Evolutionary conservation across 30 jellyfish, hydroid and myxozoan genomes (phyloP).

Genomic region (Sanderia malayensis): DNA sequence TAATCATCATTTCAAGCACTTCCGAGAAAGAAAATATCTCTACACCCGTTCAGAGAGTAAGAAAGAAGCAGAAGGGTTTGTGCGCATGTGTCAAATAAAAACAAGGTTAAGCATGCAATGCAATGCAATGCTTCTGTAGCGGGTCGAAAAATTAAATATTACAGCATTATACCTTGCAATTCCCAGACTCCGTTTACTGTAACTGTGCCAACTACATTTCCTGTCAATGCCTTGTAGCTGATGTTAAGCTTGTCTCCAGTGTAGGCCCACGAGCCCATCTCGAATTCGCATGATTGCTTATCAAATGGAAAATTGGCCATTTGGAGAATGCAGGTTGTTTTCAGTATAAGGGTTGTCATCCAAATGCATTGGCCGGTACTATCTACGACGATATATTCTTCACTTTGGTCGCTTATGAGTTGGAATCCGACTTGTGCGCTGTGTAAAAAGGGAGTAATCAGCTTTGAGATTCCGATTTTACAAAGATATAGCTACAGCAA

Average conservation of each 20-base stretch:
- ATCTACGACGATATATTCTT: constrained; percentile 13
- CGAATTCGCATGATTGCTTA: constrained; percentile 38
- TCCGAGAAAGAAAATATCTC: too few species aligned
- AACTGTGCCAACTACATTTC: constrained; percentile 11
- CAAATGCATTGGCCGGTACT: constrained; percentile 27
- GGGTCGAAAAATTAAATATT: too few species aligned
- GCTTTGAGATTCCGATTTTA: too few species aligned
- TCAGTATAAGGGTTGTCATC: constrained; percentile 33
- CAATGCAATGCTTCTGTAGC: too few species aligned
- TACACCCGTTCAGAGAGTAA: too few species aligned
- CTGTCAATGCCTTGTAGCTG: constrained; percentile 8
- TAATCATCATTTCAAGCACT: too few species aligned
- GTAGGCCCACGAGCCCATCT: constrained; percentile 65
- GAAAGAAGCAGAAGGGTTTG: too few species aligned
- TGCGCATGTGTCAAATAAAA: too few species aligned
- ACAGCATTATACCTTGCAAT: constrained; percentile 26
- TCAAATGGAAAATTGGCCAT: constrained; percentile 41
- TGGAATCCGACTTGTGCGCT: constrained; percentile 49
- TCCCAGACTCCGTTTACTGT: constrained; percentile 43
- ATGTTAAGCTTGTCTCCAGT: constrained; percentile 36
- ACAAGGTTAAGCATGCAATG: too few species aligned
- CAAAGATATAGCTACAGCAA: too few species aligned
- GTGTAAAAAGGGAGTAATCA: background rate
- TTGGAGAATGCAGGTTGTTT: constrained; percentile 40
- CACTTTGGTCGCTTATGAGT: constrained; percentile 27